phyloP scores from a whole-genome alignment of 1,140 invertebrate genomes.

The Trachelipus rathkii region DNA sequence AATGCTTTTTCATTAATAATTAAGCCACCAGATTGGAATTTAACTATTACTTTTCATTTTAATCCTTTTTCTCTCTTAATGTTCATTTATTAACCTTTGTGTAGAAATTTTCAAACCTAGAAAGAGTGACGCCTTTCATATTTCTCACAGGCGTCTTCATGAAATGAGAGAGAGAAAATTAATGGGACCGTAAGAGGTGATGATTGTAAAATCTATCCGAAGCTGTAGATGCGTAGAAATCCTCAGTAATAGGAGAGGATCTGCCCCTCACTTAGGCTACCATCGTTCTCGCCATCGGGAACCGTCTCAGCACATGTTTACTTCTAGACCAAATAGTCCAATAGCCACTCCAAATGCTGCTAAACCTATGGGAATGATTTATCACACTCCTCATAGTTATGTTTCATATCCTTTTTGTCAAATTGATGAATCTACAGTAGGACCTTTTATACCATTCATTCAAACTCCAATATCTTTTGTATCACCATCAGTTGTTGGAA shows the following conservation, averaged over 20 bases:
- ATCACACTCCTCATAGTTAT: background rate
- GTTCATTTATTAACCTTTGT: too few relatives aligned
- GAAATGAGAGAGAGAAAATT: background rate
- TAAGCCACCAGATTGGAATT: too few relatives aligned
- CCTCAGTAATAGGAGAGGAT: background rate
- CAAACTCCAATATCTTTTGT: background rate
- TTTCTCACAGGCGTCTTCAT: background rate
- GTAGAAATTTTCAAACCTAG: too few relatives aligned
- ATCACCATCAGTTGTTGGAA: background rate
- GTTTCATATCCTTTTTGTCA: background rate
- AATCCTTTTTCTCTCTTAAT: too few relatives aligned
- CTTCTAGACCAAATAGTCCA: background rate
- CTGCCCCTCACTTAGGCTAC: background rate
- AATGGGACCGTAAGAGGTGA: background rate
- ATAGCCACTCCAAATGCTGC: background rate
- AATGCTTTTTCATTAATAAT: too few relatives aligned
- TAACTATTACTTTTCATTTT: too few relatives aligned
- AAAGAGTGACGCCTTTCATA: slow-evolving; percentile 12
- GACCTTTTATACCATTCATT: background rate
- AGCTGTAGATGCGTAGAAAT: background rate
- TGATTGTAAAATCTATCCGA: background rate
- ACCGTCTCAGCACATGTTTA: background rate
- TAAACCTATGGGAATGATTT: background rate
- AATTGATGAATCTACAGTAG: background rate
- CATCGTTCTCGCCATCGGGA: background rate